These are phyloP conservation scores for Phenganax stokvisi DNA, from an alignment of 92 coral and sea anemone species.

Conservation along the genomic window DNA sequence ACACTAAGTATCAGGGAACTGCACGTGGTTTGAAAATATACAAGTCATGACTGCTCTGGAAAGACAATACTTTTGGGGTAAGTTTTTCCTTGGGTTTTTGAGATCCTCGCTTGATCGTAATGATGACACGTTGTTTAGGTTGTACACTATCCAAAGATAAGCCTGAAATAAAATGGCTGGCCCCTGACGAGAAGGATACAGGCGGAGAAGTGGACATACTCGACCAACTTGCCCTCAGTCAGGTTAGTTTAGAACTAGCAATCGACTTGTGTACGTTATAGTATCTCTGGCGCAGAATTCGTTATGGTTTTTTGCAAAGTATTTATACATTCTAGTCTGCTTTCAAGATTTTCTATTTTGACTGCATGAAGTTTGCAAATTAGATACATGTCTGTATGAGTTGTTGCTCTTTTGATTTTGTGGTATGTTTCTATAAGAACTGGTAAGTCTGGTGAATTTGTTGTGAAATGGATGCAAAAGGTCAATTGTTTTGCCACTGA, in stretches of 20 bases:
- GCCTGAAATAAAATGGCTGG: constrained; percentile 50
- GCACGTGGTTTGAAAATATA: constrained; percentile 18
- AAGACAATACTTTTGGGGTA: constrained; percentile 78
- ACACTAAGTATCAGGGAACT: background rate
- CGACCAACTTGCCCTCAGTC: constrained; percentile 61
- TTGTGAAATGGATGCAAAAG: too few relatives aligned
- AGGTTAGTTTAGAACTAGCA: constrained; percentile 40
- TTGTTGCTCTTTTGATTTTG: too few relatives aligned
- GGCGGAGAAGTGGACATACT: constrained; percentile 48
- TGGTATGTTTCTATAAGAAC: too few relatives aligned
- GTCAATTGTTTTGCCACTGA: too few relatives aligned
- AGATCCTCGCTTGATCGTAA: background rate
- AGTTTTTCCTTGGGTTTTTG: background rate
- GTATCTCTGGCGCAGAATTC: background rate
- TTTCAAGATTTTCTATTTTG: too few relatives aligned
- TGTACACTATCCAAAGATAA: constrained; percentile 60
- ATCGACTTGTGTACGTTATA: background rate
- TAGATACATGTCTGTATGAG: too few relatives aligned
- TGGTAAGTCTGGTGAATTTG: too few relatives aligned
- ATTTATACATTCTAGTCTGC: too few relatives aligned
- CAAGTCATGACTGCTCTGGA: constrained; percentile 64
- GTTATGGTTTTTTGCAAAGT: background rate
- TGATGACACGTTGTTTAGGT: constrained; percentile 36
- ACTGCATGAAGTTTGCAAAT: too few relatives aligned
- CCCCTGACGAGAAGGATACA: constrained; percentile 45